phyloP scores from a whole-genome alignment of 2,113 vertebrate genomes.

The Microcebus murinus region DNA sequence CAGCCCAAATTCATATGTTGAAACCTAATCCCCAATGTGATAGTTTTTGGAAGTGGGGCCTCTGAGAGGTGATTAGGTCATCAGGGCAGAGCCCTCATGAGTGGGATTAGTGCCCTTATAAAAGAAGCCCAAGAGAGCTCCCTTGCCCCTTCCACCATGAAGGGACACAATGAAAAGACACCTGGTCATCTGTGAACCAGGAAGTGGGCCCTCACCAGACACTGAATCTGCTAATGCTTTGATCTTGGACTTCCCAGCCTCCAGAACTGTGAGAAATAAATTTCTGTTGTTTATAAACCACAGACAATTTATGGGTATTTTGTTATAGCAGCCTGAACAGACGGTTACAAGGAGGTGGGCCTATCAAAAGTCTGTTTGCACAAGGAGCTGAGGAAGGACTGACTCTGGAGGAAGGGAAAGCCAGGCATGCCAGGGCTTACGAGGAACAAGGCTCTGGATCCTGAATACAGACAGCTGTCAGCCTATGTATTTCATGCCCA shows the following conservation, averaged over 20 bases:
- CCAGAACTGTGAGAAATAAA: not conserved
- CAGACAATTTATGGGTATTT: not conserved
- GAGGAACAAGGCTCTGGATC: not conserved
- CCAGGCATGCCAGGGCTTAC: not conserved
- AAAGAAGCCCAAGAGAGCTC: not conserved
- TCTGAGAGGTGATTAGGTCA: not conserved
- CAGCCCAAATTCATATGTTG: not conserved
- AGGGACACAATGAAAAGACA: not conserved
- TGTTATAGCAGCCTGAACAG: not conserved
- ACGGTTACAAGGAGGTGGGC: not conserved
- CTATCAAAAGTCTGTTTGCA: not conserved
- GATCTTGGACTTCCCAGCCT: not conserved
- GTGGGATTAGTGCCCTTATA: not conserved
- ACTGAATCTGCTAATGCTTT: not conserved
- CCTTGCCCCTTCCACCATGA: not conserved
- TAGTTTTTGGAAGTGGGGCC: not conserved
- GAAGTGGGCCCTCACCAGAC: not conserved
- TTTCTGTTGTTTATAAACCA: not conserved
- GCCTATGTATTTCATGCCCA: not conserved
- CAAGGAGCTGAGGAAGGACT: not conserved
- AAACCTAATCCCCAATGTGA: not conserved
- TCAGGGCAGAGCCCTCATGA: not conserved
- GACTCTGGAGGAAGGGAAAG: not conserved
- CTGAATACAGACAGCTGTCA: not conserved
- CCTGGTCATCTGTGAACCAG: not conserved